Base-by-base conservation (phyloP, 2,888 invertebrate genomes). In the Odontocolon sp. region DNA sequence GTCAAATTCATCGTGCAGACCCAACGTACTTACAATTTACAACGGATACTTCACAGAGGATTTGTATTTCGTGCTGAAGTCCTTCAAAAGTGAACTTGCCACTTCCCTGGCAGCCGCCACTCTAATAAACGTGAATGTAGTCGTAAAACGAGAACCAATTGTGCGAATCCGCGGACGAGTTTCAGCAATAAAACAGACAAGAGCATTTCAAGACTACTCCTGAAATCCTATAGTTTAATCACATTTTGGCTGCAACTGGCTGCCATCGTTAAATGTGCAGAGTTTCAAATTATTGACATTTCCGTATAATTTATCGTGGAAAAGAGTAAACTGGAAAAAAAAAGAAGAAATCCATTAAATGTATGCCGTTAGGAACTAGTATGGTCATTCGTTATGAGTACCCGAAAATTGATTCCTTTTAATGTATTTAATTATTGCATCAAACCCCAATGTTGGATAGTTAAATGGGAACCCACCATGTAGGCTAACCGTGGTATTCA, bases 61-160 rank as follows among this genome's bases (percentile, higher is more conserved):
- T 18, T 11, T 14, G 14, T 23, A 66, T 26, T 47, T 45, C 21
- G 18, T 54, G 42, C 18, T n/a, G 14, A 8, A 6, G 26, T n/a
- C 23, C 33, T 26, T 47, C 9, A 45, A 40, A 33, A 56, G 21
- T 23, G 2, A 21, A 21, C 18, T 28, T 23, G 26, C 47, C 28
- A 31, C 28, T 52, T 42, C 56, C 36, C 23, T 16, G 36, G 26
- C 23, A 52, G 11, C 8, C 31, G 47, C 18, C 5, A 45, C 28
- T 45, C 28, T 31, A 16, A 67, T 67, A 59, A 45, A 73, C 26
- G 6, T n/a, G 18, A 54, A 54, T 31, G 56, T 31, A 67, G 42
- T 31, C 31, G 56, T 67, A 56, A 67, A 67, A 67, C 31, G 18
- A 31, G 40, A 67, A 54, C 42, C 42, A 67, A 52, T 40, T n/a